Conservation (phyloP, 2,113 vertebrate genomes). For the Noctilio leporinus region DNA sequence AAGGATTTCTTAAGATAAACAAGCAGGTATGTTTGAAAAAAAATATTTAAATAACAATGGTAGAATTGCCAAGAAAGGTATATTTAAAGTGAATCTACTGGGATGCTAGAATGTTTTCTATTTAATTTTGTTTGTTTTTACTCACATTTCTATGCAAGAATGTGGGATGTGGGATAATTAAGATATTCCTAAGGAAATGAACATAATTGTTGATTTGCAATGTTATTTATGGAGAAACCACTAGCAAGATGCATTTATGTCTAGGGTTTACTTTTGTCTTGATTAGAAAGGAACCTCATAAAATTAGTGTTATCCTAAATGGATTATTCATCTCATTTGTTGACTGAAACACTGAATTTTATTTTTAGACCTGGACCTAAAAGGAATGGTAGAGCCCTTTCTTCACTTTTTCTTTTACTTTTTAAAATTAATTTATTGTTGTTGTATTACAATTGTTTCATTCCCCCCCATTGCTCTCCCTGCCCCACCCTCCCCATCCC, state of each 20-base stretch:
- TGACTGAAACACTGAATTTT: constrained; percentile 52
- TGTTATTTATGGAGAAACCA: constrained; percentile 71
- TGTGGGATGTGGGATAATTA: constrained; percentile 36
- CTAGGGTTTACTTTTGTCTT: constrained; percentile 72
- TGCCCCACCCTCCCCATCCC: too few species aligned
- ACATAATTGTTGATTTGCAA: constrained; percentile 59
- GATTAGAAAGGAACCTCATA: constrained; percentile 67
- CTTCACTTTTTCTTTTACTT: constrained; percentile 30
- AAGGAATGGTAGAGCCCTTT: neutral
- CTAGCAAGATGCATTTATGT: constrained; percentile 68
- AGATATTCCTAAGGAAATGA: constrained; percentile 38
- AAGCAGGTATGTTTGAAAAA: neutral
- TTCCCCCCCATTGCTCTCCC: too few species aligned
- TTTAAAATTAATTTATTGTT: too few species aligned
- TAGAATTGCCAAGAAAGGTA: constrained; percentile 20
- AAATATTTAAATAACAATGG: neutral
- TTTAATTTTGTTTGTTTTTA: constrained; percentile 46
- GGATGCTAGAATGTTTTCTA: constrained; percentile 5
- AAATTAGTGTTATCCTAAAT: constrained; percentile 69
- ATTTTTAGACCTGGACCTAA: neutral
- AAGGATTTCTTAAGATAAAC: constrained; percentile 36
- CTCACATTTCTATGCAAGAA: constrained; percentile 37
- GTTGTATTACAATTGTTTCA: too few species aligned
- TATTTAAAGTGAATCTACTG: neutral
- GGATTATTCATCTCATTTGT: constrained; percentile 65